A percentile compares a stretch with the other conserved stretches of the same genome.
These are phyloP conservation scores for Stegodyphus dumicola DNA, from an alignment of 1,140 invertebrate species.

Conservation along the genomic window DNA sequence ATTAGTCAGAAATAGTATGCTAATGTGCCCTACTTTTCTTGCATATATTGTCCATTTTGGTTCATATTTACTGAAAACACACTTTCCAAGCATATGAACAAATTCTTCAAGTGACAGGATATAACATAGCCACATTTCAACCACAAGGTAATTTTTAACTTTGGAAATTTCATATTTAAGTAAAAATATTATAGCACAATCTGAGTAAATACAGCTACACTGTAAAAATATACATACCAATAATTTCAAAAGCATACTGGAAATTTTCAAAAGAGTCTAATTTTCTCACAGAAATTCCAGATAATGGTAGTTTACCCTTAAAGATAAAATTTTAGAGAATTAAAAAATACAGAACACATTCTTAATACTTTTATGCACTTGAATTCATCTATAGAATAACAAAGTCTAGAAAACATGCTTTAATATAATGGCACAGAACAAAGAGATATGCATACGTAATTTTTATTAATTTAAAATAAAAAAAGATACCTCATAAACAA, in stretches of 20 bases:
- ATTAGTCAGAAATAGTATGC: too few relatives aligned
- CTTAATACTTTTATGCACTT: background rate
- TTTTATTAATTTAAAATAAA: conserved; percentile 12
- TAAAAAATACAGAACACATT: background rate
- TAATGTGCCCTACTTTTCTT: too few relatives aligned
- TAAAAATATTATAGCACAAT: too few relatives aligned
- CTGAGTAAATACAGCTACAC: background rate
- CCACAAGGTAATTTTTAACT: too few relatives aligned
- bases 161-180: too few relatives aligned
- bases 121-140: too few relatives aligned
- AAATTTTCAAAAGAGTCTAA: conserved; percentile 82
- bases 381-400: conserved; percentile 54
- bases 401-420: conserved; percentile 1
- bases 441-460: background rate
- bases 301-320: conserved; percentile 89
- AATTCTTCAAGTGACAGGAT: too few relatives aligned
- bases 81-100: too few relatives aligned
- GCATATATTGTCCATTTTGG: too few relatives aligned
- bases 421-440: background rate
- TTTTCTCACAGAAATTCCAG: conserved; percentile 82
- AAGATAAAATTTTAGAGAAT: conserved; percentile 63
- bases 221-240: conserved; percentile 69
- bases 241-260: conserved; percentile 93
- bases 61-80: too few relatives aligned
- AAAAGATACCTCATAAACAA: conserved; percentile 87